Evolutionary conservation across 2,888 invertebrate genomes (phyloP), one percentile per base, ranked within the genome.

Genomic region (Sisyra terminalis): DNA sequence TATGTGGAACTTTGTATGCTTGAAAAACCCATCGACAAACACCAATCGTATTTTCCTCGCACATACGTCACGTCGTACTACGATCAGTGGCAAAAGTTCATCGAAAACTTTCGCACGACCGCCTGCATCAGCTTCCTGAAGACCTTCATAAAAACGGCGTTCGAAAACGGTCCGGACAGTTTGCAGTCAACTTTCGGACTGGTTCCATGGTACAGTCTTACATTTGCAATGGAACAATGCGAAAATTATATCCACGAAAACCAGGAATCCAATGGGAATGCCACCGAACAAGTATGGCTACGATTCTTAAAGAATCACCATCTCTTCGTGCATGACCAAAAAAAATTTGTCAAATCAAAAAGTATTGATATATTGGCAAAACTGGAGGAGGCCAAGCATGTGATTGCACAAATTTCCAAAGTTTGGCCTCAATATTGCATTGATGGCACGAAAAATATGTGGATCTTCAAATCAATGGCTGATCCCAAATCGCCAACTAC

Each of bases 221-320:
- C 89, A 50, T 87, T 90, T 53, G 89, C 92, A 2, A 69, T 86
- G 44, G 73, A 71, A 49, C 74, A 89, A 48, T 75, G 87, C 51
- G 73, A 75, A 46, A 85, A 86, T 55, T 85, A 76, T 53, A 67
- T 89, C n/a, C 70, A 75, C 5, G 71, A 70, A 51, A 75, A 77
- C 48, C 73, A 76, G 16, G 85, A 87, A 57, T 79, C 86, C 52
- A 82, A 84, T 48, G 73, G 78, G 2, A 82, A 80, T 51, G 74
- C 73, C 35, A 84, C 84, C 78, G 81, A 85, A 48, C 80, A 84
- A 53, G 87, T 92, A 56, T 93, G 93, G 93, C 87, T 89, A 54
- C 78, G 81, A 52, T 86, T 92, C 54, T 65, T 87, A 2, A 71
- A 73, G 1, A 75, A 78, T 54, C 77, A 74, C 59, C 71, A 75